Evolutionary conservation across 1,140 invertebrate genomes (phyloP), one percentile per base, ranked within the genome.

Genomic region (Pararge aegeria): DNA sequence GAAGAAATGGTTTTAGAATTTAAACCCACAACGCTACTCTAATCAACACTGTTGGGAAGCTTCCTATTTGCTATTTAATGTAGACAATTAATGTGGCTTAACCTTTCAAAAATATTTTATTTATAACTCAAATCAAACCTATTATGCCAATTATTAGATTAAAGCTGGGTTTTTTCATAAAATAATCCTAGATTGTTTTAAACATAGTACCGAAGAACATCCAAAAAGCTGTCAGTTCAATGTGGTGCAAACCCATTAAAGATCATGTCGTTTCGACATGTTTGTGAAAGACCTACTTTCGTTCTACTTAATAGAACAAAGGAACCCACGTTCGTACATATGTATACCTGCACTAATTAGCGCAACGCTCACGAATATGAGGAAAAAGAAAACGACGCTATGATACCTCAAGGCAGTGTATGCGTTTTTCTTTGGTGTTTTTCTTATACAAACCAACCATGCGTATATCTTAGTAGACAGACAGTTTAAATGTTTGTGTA

Each of bases 321-420:
- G 49, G 51, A 54, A 42, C 53, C 50, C 30, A 42, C 21, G 34
- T 19, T 46, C 48, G 38, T 44, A 59, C 40, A 27, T 19, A 46
- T 30, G 34, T 59, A 46, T 56, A 49, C 53, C 52, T 54, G 55
- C 55, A 55, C 63, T 65, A 52, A 65, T 65, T 65, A 65, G 59
- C 50, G 63, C 50, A 56, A 54, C 46, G 44, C 53, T 54, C 54
- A 52, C 53, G 24, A 55, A 52, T 57, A 60, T 24, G 56, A 55
- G 18, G 7, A 46, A 55, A 64, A 64, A 55, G 42, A 38, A 49
- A 55, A 50, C 50, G 27, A 44, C 53, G 37, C 38, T 55, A 29
- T 30, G 24, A 44, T 29, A 29, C n/a, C 21, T 42, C 37, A 46
- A 46, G 42, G 42, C 42, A n/a, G 16, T 20, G 19, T 20, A 46